Evolutionary conservation across 2,797 vertebrate species (phyloP).

Genomic region (Champsocephalus gunnari): DNA sequence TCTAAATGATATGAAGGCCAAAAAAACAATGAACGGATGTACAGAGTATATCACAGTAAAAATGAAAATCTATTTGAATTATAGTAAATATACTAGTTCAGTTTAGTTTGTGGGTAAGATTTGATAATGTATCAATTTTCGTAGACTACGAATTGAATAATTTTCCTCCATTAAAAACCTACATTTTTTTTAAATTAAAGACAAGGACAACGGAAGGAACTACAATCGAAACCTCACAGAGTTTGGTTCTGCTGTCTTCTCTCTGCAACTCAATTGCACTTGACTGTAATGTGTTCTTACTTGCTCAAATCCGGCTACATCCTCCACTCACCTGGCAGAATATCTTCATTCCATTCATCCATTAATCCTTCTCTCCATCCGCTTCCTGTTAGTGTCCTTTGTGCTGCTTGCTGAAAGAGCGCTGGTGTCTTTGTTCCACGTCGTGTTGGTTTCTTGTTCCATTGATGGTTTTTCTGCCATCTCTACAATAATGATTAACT

Average conservation of each 20-base stretch:
- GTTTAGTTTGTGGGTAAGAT: not conserved
- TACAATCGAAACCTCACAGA: not conserved
- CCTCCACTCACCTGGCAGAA: conserved; percentile 7
- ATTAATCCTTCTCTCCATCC: conserved; percentile 45
- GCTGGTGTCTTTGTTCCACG: conserved; percentile 23
- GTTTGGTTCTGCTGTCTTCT: conserved; percentile 39
- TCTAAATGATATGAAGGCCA: not conserved
- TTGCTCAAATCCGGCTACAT: conserved; percentile 15
- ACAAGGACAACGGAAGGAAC: not conserved
- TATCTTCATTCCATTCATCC: conserved; percentile 14
- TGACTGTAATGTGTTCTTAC: conserved; percentile 14
- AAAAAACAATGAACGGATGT: conserved; percentile 7
- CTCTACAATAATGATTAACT: not conserved
- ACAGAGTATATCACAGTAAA: not conserved
- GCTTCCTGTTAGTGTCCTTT: conserved; percentile 73
- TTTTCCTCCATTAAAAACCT: not conserved
- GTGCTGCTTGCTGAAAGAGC: conserved; percentile 56
- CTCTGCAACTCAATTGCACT: conserved; percentile 55
- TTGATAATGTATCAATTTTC: not conserved
- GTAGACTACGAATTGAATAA: not conserved
- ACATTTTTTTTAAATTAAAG: not conserved
- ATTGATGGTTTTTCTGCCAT: conserved; percentile 10
- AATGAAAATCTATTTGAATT: not conserved
- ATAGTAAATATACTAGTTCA: not conserved
- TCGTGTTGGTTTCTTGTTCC: conserved; percentile 16